Evolutionary conservation across 53 echinoderm and acorn worm species (phyloP).

Genomic region (Luidia sarsii): DNA sequence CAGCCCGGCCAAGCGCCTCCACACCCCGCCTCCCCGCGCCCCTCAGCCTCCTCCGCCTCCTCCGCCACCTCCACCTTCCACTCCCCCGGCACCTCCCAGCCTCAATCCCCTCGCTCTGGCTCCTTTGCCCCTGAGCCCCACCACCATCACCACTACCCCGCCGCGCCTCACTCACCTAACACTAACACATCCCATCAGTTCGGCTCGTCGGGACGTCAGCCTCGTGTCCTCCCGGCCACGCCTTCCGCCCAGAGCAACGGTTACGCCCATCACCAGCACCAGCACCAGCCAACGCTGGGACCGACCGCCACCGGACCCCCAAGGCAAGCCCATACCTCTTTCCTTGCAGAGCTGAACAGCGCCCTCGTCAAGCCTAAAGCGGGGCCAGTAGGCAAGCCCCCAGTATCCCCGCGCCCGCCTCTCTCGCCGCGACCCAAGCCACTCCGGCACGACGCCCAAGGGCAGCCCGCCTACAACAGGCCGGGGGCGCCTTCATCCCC

Average conservation of each 20-base stretch:
- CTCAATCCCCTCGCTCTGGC: constrained; percentile 15
- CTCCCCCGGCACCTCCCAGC: constrained; percentile 11
- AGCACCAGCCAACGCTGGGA: no score
- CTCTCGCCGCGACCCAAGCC: constrained; percentile 34
- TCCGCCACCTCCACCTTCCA: constrained; percentile 1
- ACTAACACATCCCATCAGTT: constrained; percentile 40
- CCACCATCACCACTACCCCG: constrained; percentile 14
- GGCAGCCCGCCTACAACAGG: constrained; percentile 7
- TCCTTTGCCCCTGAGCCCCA: background rate
- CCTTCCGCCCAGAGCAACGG: constrained; percentile 33
- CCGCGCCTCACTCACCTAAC: constrained; percentile 47
- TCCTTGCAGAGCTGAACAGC: constrained; percentile 70
- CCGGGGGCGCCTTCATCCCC: constrained; percentile 40
- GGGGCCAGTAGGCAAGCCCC: constrained; percentile 33
- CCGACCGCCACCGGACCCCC: constrained; percentile 18
- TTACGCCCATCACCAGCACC: constrained; percentile 28
- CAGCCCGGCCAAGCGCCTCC: no score
- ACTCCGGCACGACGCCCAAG: constrained; percentile 11
- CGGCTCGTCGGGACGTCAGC: constrained; percentile 1
- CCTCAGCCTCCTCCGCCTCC: constrained; percentile 33
- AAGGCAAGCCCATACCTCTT: constrained; percentile 70
- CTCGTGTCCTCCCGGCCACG: constrained; percentile 15
- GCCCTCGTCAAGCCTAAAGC: constrained; percentile 70
- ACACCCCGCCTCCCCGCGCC: constrained; percentile 4
- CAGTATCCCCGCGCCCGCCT: constrained; percentile 34